phyloP scores from a whole-genome alignment of 2,797 vertebrate species.

The Phrynocephalus vlangalii region DNA sequence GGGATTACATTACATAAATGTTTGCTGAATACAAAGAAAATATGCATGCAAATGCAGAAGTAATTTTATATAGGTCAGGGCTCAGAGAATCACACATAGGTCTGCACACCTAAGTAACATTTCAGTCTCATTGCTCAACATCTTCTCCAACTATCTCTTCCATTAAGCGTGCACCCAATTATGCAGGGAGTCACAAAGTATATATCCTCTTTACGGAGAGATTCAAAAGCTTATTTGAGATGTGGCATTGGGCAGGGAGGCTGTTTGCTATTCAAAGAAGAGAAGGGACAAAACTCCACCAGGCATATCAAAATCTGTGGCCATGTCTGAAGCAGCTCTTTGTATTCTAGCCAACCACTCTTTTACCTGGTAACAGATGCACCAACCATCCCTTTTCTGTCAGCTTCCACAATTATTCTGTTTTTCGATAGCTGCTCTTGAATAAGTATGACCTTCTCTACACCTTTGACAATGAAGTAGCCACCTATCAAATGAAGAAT shows the following conservation, averaged over 20 bases:
- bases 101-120: not conserved
- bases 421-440: conserved; percentile 99
- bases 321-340: not conserved
- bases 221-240: not conserved
- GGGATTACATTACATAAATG: conserved; percentile 1
- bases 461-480: conserved; percentile 98
- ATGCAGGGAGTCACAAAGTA: too few relatives aligned
- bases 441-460: conserved; percentile 98
- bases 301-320: not conserved
- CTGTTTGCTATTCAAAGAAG: not conserved
- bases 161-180: too few relatives aligned
- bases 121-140: not conserved
- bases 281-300: not conserved
- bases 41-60: not conserved
- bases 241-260: not conserved
- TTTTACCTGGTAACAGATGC: conserved; percentile 97
- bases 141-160: not conserved
- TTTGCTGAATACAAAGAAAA: not conserved
- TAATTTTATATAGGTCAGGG: not conserved
- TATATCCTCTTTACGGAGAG: not conserved
- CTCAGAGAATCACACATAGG: not conserved
- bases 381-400: conserved; percentile 94
- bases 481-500: conserved; percentile 82
- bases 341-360: not conserved
- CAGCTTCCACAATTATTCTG: conserved; percentile 97